phyloP scores from a whole-genome alignment of 2,113 vertebrate species.

The Gnathonemus echidnorhynchus region DNA sequence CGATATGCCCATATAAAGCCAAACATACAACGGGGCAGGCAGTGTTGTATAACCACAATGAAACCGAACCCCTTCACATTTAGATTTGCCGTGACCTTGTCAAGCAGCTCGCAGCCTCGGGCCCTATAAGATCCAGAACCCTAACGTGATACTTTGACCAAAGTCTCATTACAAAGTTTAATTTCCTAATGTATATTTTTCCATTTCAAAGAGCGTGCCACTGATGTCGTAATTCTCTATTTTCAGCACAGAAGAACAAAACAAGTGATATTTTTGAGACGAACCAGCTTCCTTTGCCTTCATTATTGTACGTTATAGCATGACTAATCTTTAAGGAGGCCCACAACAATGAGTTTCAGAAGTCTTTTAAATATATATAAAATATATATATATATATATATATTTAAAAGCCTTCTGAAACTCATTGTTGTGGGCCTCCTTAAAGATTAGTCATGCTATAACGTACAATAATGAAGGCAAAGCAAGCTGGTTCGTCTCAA shows the following conservation, averaged over 20 bases:
- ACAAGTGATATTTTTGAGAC: background rate
- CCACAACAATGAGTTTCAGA: background rate
- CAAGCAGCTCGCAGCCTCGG: background rate
- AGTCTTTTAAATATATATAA: background rate
- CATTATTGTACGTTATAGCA: background rate
- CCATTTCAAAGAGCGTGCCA: background rate
- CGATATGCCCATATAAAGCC: slow-evolving; percentile 36
- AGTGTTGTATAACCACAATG: slow-evolving; percentile 22
- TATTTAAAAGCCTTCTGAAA: background rate
- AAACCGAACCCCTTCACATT: slow-evolving; percentile 14
- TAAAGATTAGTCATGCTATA: background rate
- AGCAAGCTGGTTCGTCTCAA: background rate
- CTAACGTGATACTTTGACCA: background rate
- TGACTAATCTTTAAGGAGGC: background rate
- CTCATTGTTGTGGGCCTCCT: background rate
- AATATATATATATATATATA: too few relatives aligned
- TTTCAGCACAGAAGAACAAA: background rate
- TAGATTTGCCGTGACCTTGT: slow-evolving; percentile 23
- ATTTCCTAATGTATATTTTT: background rate
- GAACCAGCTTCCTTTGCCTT: background rate
- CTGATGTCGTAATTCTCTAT: background rate
- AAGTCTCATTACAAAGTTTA: background rate
- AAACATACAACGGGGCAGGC: background rate
- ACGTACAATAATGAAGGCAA: background rate
- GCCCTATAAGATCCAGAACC: background rate